These are phyloP conservation scores for Aramus guarauna DNA, from an alignment of 2,113 vertebrate species.

Conservation along the genomic window DNA sequence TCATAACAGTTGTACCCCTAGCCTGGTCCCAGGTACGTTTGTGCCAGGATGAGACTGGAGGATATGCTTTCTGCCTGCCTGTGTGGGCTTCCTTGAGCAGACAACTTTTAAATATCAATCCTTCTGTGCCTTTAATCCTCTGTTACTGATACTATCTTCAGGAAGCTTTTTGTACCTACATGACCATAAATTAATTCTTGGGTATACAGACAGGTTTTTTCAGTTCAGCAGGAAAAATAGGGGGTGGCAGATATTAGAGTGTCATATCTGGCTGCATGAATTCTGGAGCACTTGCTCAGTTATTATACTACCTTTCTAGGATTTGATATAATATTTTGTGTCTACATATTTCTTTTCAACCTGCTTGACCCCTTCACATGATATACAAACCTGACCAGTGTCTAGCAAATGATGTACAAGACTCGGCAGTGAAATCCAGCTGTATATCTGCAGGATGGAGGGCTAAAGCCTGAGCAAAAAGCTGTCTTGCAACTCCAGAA, in stretches of 20 bases:
- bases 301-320: neutral
- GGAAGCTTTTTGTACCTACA: neutral
- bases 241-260: neutral
- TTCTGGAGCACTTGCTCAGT: neutral
- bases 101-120: neutral
- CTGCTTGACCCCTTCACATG: neutral
- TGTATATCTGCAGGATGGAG: neutral
- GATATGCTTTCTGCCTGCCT: neutral
- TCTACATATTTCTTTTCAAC: neutral
- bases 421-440: neutral
- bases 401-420: neutral
- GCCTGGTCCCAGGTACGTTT: accelerated
- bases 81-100: neutral
- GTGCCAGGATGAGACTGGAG: neutral
- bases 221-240: neutral
- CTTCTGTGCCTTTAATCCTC: neutral
- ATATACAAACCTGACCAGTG: neutral
- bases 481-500: neutral
- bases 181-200: neutral
- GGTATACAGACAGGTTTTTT: neutral
- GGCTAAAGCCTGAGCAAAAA: neutral
- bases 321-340: neutral
- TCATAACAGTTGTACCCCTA: neutral
- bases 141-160: neutral
- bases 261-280: neutral